Conservation (phyloP, 2,113 vertebrate species). For the Meleagris gallopavo region DNA sequence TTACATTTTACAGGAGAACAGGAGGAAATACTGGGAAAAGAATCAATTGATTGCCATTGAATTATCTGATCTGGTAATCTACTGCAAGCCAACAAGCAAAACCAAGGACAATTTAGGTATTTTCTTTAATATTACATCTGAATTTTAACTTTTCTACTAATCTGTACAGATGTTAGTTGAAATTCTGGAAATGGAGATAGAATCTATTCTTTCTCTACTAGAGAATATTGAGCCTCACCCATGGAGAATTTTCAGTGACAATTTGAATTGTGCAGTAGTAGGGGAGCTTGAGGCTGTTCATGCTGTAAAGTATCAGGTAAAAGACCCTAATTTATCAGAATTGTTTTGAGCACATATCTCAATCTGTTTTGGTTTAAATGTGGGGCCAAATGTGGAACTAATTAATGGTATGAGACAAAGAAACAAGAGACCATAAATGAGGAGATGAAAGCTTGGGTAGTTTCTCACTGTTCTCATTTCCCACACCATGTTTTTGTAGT, state of each 20-base stretch:
- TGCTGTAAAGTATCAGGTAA: not conserved
- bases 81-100: slow-evolving; percentile 96
- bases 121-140: not conserved
- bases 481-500: not conserved
- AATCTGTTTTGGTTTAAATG: not conserved
- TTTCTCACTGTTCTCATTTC: not conserved
- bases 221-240: not conserved
- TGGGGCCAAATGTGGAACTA: not conserved
- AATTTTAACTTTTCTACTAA: not conserved
- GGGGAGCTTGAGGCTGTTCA: not conserved
- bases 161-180: not conserved
- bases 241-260: not conserved
- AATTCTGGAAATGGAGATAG: not conserved
- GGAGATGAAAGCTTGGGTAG: not conserved
- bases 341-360: not conserved
- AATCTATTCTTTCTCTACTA: not conserved
- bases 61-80: slow-evolving; percentile 94
- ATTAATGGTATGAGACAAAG: not conserved
- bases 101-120: slow-evolving; percentile 93
- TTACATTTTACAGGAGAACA: slow-evolving; percentile 78
- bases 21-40: slow-evolving; percentile 88
- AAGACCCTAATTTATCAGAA: not conserved
- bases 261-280: not conserved
- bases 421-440: not conserved
- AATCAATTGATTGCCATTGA: slow-evolving; percentile 92